These are phyloP conservation scores for Haliclona indistincta DNA, from an alignment of 37 sponge, comb jelly and placozoan genomes.

Conservation along the genomic window DNA sequence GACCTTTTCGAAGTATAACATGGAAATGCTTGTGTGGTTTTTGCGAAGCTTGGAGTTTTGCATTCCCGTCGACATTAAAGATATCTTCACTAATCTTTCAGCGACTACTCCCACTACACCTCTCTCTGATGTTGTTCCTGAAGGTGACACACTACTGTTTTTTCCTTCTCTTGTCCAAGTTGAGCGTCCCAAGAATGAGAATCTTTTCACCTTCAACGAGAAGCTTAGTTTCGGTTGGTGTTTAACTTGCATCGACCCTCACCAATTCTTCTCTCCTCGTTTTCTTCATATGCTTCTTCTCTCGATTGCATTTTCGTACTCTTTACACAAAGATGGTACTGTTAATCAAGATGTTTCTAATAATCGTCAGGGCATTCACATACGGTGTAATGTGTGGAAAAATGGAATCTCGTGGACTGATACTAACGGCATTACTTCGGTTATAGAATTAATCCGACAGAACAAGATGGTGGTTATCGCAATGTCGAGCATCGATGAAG, in stretches of 20 bases:
- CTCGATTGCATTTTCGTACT: neutral
- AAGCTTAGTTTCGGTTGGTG: slow-evolving; percentile 5
- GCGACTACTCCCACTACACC: neutral
- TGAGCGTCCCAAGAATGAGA: neutral
- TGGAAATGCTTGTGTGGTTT: slow-evolving; percentile 9
- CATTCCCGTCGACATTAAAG: no score
- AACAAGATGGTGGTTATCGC: no score
- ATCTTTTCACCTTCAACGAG: neutral
- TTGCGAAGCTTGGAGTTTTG: slow-evolving; percentile 9
- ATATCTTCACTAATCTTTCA: neutral
- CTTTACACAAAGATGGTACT: neutral
- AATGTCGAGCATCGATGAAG: no score
- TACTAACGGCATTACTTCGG: neutral
- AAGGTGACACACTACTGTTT: neutral
- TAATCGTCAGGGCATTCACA: neutral
- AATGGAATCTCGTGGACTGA: slow-evolving; percentile 19
- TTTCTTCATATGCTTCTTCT: slow-evolving; percentile 22
- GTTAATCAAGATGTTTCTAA: neutral
- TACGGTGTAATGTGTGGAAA: slow-evolving; percentile 25
- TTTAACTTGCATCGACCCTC: neutral
- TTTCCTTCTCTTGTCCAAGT: neutral
- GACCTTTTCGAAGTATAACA: neutral
- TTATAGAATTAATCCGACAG: slow-evolving; percentile 8
- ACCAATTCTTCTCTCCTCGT: slow-evolving; percentile 1
- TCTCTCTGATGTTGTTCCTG: neutral